Base-by-base conservation (phyloP, 2,797 vertebrate species). In the Ctenochaetus hawaiiensis region DNA sequence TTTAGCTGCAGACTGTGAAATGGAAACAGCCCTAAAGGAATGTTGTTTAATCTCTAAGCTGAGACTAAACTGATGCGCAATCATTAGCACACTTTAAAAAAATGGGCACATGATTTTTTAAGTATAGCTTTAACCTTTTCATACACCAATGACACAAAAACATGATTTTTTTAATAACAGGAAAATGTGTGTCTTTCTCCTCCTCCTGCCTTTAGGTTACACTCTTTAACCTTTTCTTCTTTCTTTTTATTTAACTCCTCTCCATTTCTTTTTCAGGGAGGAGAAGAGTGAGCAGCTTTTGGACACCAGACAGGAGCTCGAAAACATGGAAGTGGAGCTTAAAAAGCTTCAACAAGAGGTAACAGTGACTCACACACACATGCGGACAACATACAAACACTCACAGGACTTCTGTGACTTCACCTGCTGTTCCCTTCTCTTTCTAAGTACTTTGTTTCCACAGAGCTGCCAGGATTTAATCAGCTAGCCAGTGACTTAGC, bases 261-360 rank as follows among this genome's bases (percentile, higher is more conserved):
- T 64, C 1, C 0, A 1, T 71, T 12, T 8, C 2, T 4, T 0
- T 26, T 1, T 30, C 88, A 99, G 98, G 62, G 98, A 99, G 91
- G 98, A 99, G 90, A 99, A 99, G 92, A 99, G 96, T 22, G 98
- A 99, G 88, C 98, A 99, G 84, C 95, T 98, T 70, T 80, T 99
- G 91, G 98, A 99, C 91, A 98, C 96, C 86, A 97, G 97, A 69
- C 98, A 99, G 91, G 98, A 99, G 85, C 93, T 97, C 64, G 97
- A 97, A 23, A 97, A 97, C 89, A 96, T 97, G 94, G 98, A 99
- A 92, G 84, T 87, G 51, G 98, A 99, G 89, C 86, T 97, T 18
- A 99, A 97, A 92, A 96, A 94, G 82, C 93, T 99, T 69, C 98
- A 99, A 78, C 97, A 98, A 87, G 98, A 99, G 96, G 98, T 98